Conservation (phyloP, 2,113 vertebrate genomes). For the Casuarius casuarius region DNA sequence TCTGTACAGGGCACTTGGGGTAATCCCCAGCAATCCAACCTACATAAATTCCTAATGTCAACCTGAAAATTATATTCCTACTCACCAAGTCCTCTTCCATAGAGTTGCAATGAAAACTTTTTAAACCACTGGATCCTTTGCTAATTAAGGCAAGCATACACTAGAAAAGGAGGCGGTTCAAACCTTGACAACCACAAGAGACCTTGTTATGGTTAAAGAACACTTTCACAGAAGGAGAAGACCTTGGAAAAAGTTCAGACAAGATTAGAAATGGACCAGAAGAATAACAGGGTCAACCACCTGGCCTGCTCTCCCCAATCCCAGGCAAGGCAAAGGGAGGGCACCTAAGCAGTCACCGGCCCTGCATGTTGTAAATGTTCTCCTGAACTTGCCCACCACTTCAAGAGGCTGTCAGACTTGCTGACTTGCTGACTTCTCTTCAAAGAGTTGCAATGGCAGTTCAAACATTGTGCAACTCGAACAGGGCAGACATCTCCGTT, state of each 20-base stretch:
- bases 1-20: background rate
- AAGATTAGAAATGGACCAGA: background rate
- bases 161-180: background rate
- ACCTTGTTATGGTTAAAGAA: background rate
- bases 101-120: background rate
- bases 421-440: background rate
- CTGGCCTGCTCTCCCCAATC: background rate
- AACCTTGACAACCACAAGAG: background rate
- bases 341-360: background rate
- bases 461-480: background rate
- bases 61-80: background rate
- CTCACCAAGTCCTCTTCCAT: background rate
- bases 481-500: background rate
- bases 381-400: background rate
- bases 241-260: background rate
- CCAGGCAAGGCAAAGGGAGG: background rate
- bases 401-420: background rate
- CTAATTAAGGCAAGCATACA: background rate
- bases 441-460: background rate
- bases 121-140: background rate
- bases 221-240: background rate
- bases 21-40: background rate
- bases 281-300: background rate
- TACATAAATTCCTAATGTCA: slow-evolving; percentile 1
- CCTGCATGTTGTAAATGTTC: rapidly evolving